Evolutionary conservation across 2,888 invertebrate genomes (phyloP).

Genomic region (Macaria liturata): DNA sequence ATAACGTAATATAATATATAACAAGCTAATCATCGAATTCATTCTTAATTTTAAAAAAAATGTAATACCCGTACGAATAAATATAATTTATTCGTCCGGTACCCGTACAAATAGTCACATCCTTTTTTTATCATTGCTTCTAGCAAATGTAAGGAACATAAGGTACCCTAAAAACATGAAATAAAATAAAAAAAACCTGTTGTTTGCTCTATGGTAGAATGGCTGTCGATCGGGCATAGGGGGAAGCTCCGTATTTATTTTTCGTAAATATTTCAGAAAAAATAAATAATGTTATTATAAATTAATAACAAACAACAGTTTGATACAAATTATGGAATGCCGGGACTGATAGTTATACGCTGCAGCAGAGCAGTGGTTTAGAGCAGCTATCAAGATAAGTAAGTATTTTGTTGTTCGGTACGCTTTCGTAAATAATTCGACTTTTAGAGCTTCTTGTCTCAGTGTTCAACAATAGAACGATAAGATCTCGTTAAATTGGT

Average conservation of each 20-base stretch:
- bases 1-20: too few relatives aligned
- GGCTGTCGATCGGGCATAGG: conserved; percentile 71
- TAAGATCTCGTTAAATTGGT: conserved; percentile 7
- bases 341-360: conserved; percentile 59
- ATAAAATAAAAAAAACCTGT: conserved; percentile 10
- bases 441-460: conserved; percentile 38
- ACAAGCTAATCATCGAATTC: too few relatives aligned
- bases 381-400: conserved; percentile 60
- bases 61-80: too few relatives aligned
- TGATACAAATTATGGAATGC: conserved; percentile 60
- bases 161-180: conserved; percentile 6
- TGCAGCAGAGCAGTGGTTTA: conserved; percentile 48
- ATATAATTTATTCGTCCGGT: too few relatives aligned
- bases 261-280: conserved; percentile 56
- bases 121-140: too few relatives aligned
- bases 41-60: too few relatives aligned
- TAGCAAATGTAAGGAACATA: too few relatives aligned
- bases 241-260: conserved; percentile 45
- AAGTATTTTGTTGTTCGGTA: conserved; percentile 53
- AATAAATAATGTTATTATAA: conserved; percentile 56
- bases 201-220: conserved; percentile 56
- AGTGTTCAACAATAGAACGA: conserved; percentile 22
- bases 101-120: too few relatives aligned
- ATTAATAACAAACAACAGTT: conserved; percentile 40
- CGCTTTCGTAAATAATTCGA: conserved; percentile 51